Evolutionary conservation across 2,888 invertebrate genomes (phyloP).

Genomic region (Drosophila vallismaia): DNA sequence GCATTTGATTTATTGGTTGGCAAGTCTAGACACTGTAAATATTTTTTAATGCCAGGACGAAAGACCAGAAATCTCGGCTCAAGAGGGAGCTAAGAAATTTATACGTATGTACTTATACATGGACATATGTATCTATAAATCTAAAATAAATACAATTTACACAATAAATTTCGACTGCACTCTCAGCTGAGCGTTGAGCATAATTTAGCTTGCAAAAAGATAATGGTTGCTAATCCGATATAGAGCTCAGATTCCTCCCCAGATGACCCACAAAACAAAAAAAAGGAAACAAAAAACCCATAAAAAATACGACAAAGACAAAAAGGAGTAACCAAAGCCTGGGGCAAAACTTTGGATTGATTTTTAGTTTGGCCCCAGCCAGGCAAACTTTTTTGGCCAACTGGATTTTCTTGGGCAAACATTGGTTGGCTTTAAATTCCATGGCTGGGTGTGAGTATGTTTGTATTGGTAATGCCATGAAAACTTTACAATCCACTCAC

Average conservation of each 20-base stretch:
- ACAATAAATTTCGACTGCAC: constrained; percentile 48
- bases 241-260: constrained; percentile 30
- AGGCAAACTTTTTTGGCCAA: constrained; percentile 50
- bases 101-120: constrained; percentile 43
- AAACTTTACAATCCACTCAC: constrained; percentile 34
- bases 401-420: constrained; percentile 55
- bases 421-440: constrained; percentile 45
- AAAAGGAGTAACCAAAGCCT: constrained; percentile 13
- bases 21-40: constrained; percentile 78
- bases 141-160: constrained; percentile 70
- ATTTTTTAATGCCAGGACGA: constrained; percentile 72
- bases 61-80: constrained; percentile 33
- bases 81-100: constrained; percentile 58
- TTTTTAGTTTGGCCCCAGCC: constrained; percentile 21
- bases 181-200: constrained; percentile 51
- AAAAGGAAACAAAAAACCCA: constrained; percentile 2
- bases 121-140: constrained; percentile 55
- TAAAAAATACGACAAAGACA: background rate
- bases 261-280: constrained; percentile 59
- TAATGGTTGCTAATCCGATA: constrained; percentile 62
- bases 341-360: constrained; percentile 62
- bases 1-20: constrained; percentile 72
- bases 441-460: constrained; percentile 6
- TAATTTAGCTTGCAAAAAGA: constrained; percentile 51
- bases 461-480: constrained; percentile 33